phyloP scores from a whole-genome alignment of 1,140 invertebrate genomes.

The Bombus confusus region DNA sequence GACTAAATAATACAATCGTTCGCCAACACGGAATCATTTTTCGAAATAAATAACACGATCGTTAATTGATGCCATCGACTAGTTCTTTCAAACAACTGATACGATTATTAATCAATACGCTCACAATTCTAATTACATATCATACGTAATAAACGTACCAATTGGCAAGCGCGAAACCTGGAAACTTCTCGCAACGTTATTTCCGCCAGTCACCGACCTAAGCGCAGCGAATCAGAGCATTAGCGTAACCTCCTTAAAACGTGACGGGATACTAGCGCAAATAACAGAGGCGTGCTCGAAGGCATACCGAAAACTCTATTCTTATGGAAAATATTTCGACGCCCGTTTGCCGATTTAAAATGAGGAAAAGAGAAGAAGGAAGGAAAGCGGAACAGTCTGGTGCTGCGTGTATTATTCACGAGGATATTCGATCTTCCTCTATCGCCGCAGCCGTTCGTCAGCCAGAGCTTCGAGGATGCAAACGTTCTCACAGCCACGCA shows the following conservation, averaged over 20 bases:
- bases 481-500: slow-evolving; percentile 16
- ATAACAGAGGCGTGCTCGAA: not conserved
- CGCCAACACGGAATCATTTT: no score
- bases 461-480: slow-evolving; percentile 6
- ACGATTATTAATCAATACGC: no score
- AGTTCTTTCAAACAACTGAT: no score
- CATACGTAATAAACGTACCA: no score
- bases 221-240: not conserved
- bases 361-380: not conserved
- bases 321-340: slow-evolving; percentile 6
- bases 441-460: not conserved
- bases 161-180: no score
- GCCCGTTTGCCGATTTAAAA: not conserved
- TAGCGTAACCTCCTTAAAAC: not conserved
- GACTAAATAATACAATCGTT: no score
- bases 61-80: no score
- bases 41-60: no score
- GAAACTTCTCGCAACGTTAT: not conserved
- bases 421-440: slow-evolving; percentile 28
- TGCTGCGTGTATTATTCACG: slow-evolving; percentile 34
- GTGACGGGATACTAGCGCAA: not conserved
- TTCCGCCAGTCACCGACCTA: not conserved
- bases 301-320: not conserved
- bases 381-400: not conserved
- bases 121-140: no score